These are phyloP conservation scores for Polydrusus tereticollis DNA, from an alignment of 2,888 invertebrate genomes.

Conservation along the genomic window DNA sequence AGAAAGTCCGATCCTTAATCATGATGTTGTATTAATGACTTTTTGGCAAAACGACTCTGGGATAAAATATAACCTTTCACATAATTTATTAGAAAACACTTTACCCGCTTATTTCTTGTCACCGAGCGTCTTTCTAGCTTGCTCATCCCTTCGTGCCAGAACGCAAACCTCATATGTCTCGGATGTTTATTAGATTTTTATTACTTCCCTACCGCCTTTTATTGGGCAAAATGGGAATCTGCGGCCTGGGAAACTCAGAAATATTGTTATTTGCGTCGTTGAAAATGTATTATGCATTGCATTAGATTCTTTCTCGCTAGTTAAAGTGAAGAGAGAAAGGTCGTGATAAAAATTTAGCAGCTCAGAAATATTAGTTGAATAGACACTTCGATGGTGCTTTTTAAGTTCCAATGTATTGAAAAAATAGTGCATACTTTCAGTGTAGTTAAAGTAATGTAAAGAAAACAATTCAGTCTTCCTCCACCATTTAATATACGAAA, in stretches of 20 bases:
- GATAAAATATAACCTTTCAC: neutral
- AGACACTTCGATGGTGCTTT: too few species aligned
- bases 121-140: conserved; percentile 1
- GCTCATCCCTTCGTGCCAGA: neutral
- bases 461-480: too few species aligned
- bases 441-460: too few species aligned
- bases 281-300: conserved; percentile 23
- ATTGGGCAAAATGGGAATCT: conserved; percentile 3
- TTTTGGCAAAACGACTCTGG: too few species aligned
- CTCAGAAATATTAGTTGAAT: too few species aligned
- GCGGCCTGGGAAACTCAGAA: conserved; percentile 12
- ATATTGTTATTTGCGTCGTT: conserved; percentile 22
- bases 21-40: too few species aligned
- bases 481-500: too few species aligned
- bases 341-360: too few species aligned
- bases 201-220: conserved; percentile 16
- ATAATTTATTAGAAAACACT: neutral
- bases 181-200: conserved; percentile 21
- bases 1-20: too few species aligned
- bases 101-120: neutral
- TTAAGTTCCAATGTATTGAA: too few species aligned
- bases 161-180: conserved; percentile 2
- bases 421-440: too few species aligned
- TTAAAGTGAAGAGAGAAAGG: too few species aligned
- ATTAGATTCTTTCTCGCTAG: neutral